Percentiles rank a stretch among this genome's conserved stretches.
These are phyloP conservation scores for Automeris io DNA, from an alignment of 2,888 invertebrate species.

Conservation along the genomic window DNA sequence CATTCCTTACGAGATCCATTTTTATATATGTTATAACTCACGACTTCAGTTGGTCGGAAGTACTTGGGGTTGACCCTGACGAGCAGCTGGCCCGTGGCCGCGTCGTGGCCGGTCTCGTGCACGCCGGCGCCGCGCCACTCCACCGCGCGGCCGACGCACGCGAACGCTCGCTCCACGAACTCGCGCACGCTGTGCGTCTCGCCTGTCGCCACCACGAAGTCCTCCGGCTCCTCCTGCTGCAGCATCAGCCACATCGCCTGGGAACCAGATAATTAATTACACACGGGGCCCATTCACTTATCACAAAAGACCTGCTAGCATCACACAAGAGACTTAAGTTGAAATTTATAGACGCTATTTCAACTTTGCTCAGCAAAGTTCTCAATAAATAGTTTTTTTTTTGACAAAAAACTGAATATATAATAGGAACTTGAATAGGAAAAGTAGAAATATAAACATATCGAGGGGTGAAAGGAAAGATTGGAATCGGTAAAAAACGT, in stretches of 20 bases:
- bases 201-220: constrained; percentile 98
- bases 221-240: constrained; percentile 93
- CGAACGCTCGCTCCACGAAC: constrained; percentile 96
- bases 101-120: constrained; percentile 85
- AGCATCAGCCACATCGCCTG: constrained; percentile 99
- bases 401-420: too few species aligned
- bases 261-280: background rate
- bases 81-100: constrained; percentile 83
- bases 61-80: constrained; percentile 95
- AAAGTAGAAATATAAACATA: too few species aligned
- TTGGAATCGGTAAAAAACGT: too few species aligned
- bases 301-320: too few species aligned
- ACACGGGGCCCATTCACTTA: background rate
- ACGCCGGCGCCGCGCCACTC: constrained; percentile 92
- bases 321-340: too few species aligned
- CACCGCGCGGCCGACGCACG: constrained; percentile 81
- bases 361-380: too few species aligned
- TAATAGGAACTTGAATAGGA: too few species aligned
- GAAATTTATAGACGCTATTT: too few species aligned
- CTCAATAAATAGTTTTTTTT: too few species aligned
- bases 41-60: constrained; percentile 99
- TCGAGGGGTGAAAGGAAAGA: too few species aligned
- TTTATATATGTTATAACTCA: too few species aligned
- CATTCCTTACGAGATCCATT: too few species aligned
- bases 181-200: constrained; percentile 96